A percentile compares a stretch with the other conserved stretches of the same genome.
phyloP scores from a whole-genome alignment of 2,888 invertebrate genomes.

The Nasonovia ribisnigri region DNA sequence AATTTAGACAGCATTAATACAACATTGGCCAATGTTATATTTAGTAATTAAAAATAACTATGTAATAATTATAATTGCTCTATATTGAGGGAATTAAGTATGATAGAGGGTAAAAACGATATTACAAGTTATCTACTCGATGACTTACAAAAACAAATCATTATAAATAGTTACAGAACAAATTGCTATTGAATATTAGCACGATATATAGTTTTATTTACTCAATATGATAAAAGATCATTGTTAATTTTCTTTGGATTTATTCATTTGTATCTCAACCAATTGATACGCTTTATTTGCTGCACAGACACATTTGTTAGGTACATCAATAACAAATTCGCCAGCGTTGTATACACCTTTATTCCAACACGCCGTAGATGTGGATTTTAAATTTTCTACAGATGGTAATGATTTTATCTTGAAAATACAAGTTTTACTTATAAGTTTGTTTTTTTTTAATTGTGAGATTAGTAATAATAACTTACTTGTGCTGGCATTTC shows the following conservation, averaged over 20 bases:
- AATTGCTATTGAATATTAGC: slow-evolving; percentile 19
- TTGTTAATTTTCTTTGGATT: slow-evolving; percentile 41
- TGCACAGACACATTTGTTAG: slow-evolving; percentile 49
- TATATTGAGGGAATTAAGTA: slow-evolving; percentile 14
- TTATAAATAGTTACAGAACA: background rate
- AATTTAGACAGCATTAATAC: background rate
- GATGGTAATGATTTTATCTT: slow-evolving; percentile 45
- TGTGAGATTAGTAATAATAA: background rate
- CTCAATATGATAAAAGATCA: background rate
- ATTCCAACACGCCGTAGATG: slow-evolving; percentile 33
- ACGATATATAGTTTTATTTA: slow-evolving; percentile 30
- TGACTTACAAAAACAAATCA: background rate
- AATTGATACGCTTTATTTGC: slow-evolving; percentile 50
- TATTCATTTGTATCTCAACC: slow-evolving; percentile 48
- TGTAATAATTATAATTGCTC: background rate
- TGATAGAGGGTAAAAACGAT: background rate
- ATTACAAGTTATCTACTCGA: background rate
- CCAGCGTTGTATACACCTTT: slow-evolving; percentile 54
- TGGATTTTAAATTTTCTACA: slow-evolving; percentile 59
- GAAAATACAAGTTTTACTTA: background rate
- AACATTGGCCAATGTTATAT: background rate
- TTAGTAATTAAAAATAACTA: background rate
- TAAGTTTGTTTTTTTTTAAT: background rate
- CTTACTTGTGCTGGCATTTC: slow-evolving; percentile 48
- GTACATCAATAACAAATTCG: slow-evolving; percentile 50